Percentiles rank a stretch among this genome's conserved stretches.
phyloP scores from a whole-genome alignment of 2,797 vertebrate genomes.

The Pitangus sulphuratus region DNA sequence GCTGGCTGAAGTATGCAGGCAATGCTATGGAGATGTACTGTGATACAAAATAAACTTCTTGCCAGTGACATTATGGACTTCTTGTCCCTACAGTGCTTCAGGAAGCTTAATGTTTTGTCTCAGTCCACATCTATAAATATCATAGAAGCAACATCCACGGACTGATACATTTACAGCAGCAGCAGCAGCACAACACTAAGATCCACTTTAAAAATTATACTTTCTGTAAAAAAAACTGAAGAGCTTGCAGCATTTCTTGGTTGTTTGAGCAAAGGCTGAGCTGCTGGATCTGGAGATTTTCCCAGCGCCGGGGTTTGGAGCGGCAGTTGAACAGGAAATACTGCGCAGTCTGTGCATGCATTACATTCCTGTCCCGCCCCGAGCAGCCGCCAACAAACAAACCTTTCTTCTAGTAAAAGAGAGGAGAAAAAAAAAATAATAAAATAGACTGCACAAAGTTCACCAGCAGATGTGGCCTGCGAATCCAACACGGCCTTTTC shows the following conservation, averaged over 20 bases:
- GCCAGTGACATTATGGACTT: neutral
- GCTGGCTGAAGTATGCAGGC: neutral
- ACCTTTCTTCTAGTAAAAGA: constrained; percentile 79
- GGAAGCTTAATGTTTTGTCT: neutral
- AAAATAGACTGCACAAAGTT: constrained; percentile 62
- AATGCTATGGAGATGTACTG: neutral
- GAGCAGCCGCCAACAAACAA: constrained; percentile 82
- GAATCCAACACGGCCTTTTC: constrained; percentile 40
- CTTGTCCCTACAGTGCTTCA: neutral
- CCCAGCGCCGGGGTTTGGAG: constrained; percentile 74
- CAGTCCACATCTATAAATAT: neutral
- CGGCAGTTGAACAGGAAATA: constrained; percentile 83
- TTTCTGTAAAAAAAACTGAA: neutral
- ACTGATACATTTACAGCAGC: neutral
- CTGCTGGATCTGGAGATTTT: constrained; percentile 62
- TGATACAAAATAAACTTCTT: neutral
- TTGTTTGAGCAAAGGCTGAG: neutral
- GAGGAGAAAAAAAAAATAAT: no score
- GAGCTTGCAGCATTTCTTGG: neutral
- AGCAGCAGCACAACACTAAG: accelerated
- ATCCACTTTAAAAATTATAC: accelerated
- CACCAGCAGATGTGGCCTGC: constrained; percentile 59
- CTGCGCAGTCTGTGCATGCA: constrained; percentile 84
- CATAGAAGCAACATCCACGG: neutral
- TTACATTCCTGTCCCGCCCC: constrained; percentile 85